phyloP scores from a whole-genome alignment of 2,888 invertebrate genomes.

The Cheiracanthium punctorium region DNA sequence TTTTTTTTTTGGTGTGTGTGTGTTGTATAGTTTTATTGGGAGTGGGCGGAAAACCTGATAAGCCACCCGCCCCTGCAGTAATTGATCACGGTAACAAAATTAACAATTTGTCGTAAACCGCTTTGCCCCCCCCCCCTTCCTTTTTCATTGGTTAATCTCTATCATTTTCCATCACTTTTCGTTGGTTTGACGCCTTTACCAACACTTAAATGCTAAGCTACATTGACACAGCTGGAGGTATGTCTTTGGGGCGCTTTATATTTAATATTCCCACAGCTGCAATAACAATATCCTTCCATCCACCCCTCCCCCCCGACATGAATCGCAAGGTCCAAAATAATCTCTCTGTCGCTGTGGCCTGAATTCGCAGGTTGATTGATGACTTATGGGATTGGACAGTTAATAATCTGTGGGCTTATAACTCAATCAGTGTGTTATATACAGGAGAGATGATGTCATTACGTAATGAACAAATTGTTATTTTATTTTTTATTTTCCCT shows the following conservation, averaged over 20 bases:
- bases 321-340: neutral
- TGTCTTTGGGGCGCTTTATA: slow-evolving; percentile 1
- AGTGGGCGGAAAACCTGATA: too few relatives aligned
- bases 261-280: slow-evolving; percentile 13
- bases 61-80: too few relatives aligned
- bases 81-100: too few relatives aligned
- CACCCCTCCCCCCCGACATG: neutral
- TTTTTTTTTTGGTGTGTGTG: too few relatives aligned
- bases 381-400: neutral
- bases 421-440: neutral
- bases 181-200: neutral
- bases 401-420: neutral
- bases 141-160: too few relatives aligned
- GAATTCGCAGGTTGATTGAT: neutral
- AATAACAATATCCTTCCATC: slow-evolving; percentile 11
- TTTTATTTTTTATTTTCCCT: too few relatives aligned
- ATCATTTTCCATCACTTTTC: too few relatives aligned
- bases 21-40: too few relatives aligned
- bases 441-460: too few relatives aligned
- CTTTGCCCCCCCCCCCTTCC: neutral
- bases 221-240: slow-evolving; percentile 20
- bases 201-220: slow-evolving; percentile 18
- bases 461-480: too few relatives aligned
- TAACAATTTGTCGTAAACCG: neutral
- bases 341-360: neutral